Conservation (phyloP, 1,140 invertebrate species). For the Bradynema listronoti region DNA sequence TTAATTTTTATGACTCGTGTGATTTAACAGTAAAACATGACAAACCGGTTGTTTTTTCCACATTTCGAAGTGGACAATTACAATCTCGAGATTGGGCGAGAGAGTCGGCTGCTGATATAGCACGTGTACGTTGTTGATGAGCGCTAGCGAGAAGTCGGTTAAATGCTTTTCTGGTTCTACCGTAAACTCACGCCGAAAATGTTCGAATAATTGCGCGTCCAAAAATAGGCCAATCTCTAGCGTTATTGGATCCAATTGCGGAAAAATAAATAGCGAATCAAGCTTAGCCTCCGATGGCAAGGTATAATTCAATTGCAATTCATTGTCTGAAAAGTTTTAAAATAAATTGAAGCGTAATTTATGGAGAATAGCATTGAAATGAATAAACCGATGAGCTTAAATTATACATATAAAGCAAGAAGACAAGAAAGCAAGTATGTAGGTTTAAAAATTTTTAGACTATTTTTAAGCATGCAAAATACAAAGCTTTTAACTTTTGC, state of each 20-base stretch:
- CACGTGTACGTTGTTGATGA: conserved; percentile 57
- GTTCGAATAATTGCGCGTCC: conserved; percentile 53
- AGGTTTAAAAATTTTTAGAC: no score
- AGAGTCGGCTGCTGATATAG: conserved; percentile 56
- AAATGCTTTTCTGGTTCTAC: conserved; percentile 54
- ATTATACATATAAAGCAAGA: neutral
- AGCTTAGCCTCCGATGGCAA: conserved; percentile 48
- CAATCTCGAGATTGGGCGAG: conserved; percentile 55
- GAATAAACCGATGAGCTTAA: neutral
- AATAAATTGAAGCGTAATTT: conserved; percentile 7
- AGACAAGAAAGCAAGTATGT: neutral
- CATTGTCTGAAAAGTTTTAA: conserved; percentile 14
- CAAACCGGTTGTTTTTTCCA: conserved; percentile 54
- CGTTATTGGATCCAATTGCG: conserved; percentile 57
- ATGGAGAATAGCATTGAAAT: conserved; percentile 5
- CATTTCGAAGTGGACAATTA: conserved; percentile 57
- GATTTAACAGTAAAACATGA: neutral
- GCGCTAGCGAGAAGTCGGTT: conserved; percentile 52
- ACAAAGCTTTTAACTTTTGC: no score
- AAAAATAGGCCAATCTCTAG: conserved; percentile 56
- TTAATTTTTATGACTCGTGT: no score
- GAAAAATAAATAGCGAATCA: conserved; percentile 58
- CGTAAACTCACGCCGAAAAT: conserved; percentile 49
- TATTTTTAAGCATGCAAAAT: no score
- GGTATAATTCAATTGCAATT: conserved; percentile 48